phyloP scores from a whole-genome alignment of 2,888 invertebrate species.

The Epinotia nisella region DNA sequence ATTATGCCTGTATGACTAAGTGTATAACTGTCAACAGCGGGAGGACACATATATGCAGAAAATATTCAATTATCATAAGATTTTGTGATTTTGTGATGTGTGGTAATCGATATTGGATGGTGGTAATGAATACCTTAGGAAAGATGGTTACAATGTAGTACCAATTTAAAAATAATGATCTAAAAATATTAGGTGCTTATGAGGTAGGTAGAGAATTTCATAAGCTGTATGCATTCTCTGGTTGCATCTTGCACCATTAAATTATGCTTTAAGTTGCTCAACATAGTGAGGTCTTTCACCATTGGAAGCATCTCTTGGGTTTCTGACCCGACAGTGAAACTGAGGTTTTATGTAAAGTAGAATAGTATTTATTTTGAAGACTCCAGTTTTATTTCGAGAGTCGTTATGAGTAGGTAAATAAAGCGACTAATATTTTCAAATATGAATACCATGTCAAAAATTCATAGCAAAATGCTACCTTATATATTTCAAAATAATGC shows the following conservation, averaged over 20 bases:
- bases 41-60: no score
- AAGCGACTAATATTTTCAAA: not conserved
- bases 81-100: no score
- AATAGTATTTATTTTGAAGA: not conserved
- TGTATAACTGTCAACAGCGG: no score
- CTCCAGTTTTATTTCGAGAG: not conserved
- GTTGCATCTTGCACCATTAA: conserved; percentile 1
- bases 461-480: not conserved
- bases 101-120: no score
- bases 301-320: not conserved
- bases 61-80: no score
- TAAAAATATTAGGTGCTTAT: not conserved
- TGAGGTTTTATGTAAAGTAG: not conserved
- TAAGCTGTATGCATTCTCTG: conserved; percentile 5
- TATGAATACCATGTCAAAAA: no score
- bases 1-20: no score
- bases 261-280: not conserved
- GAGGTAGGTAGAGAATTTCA: not conserved
- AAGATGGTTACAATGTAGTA: not conserved
- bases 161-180: not conserved
- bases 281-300: not conserved
- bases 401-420: not conserved
- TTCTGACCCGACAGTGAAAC: not conserved
- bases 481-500: not conserved
- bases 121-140: not conserved